Base-by-base conservation (phyloP, 2,888 invertebrate species). In the Alcis repandata region DNA sequence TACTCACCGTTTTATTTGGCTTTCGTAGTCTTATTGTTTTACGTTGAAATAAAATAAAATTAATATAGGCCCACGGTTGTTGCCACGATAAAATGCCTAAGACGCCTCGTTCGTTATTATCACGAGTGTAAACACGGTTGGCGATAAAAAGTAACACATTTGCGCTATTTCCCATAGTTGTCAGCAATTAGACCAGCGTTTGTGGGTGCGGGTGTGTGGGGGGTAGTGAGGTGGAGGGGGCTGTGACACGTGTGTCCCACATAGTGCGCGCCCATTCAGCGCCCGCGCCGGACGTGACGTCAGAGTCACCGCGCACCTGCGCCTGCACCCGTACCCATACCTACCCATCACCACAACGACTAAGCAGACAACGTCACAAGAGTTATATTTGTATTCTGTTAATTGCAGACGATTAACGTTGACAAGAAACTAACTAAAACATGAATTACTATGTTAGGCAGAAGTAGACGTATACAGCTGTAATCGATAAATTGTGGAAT, bases 161-260 rank as follows among this genome's bases (percentile, higher is more conserved):
- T 87, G 89, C 83, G 85, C 84, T 89, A 86, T 90, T 92, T 91
- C 90, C 89, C 89, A 89, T 91, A 91, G 88, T 88, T 87, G 88
- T 88, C 86, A 86, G 90, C 88, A 89, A 91, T 91, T 91, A 90
- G 87, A 88, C 80, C 88, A 84, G 79, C 76, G 84, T 84, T 83
- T 77, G 84, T 82, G 78, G 79, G 80, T 83, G 83, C 77, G 83
- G 76, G 74, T 61, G 59, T 70, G 71, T 67, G 63, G 53, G 54
- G 43, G 41, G 66, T 33, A 64, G 67, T 59, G 67, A 63, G 64
- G 63, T 66, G 69, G 63, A 77, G 72, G 78, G 76, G 79, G 72
- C 72, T 76, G 77, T 79, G 90, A 88, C 92, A 92, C 92, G 92
- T 91, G 92, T 92, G 91, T 84, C 91, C 90, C 89, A 91, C 89